Percentiles rank a stretch among this genome's conserved stretches.
Conservation (phyloP, 2,888 invertebrate genomes). For the Oscheius onirici region DNA sequence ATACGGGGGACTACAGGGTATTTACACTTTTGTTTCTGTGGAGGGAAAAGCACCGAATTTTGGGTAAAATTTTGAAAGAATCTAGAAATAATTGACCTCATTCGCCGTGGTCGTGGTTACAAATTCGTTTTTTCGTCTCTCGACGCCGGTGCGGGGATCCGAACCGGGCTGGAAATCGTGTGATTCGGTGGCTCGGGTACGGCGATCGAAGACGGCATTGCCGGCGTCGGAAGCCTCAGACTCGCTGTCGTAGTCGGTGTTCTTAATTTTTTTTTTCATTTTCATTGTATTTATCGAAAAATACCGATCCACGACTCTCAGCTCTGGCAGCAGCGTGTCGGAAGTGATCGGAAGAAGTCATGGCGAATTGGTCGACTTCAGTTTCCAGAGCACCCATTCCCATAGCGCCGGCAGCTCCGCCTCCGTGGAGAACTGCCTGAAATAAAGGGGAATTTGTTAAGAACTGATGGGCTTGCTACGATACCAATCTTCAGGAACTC, state of each 20-base stretch:
- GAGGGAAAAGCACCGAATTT: constrained; percentile 4
- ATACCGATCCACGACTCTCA: constrained; percentile 33
- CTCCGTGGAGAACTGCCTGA: constrained; percentile 25
- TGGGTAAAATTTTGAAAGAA: neutral
- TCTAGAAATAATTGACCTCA: constrained; percentile 60
- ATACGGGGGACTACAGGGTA: neutral
- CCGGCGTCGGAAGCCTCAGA: constrained; percentile 49
- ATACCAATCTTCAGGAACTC: no score
- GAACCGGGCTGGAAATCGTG: constrained; percentile 61
- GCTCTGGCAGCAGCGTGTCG: constrained; percentile 41
- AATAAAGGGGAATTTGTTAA: no score
- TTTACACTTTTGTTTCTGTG: neutral
- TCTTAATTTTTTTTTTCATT: neutral
- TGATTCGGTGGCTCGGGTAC: constrained; percentile 44
- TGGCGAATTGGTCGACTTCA: constrained; percentile 58
- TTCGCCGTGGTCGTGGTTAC: constrained; percentile 58
- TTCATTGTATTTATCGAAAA: neutral
- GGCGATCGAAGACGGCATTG: constrained; percentile 50
- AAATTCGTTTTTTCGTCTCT: constrained; percentile 52
- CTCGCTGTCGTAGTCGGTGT: constrained; percentile 44
- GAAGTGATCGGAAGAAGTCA: constrained; percentile 57
- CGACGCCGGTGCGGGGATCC: constrained; percentile 56
- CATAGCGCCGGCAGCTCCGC: neutral
- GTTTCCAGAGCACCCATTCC: constrained; percentile 36
- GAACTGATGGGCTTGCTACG: no score